Evolutionary conservation across 2,888 invertebrate genomes (phyloP), one percentile per base, ranked within the genome.

Genomic region (Hyposoter didymator): DNA sequence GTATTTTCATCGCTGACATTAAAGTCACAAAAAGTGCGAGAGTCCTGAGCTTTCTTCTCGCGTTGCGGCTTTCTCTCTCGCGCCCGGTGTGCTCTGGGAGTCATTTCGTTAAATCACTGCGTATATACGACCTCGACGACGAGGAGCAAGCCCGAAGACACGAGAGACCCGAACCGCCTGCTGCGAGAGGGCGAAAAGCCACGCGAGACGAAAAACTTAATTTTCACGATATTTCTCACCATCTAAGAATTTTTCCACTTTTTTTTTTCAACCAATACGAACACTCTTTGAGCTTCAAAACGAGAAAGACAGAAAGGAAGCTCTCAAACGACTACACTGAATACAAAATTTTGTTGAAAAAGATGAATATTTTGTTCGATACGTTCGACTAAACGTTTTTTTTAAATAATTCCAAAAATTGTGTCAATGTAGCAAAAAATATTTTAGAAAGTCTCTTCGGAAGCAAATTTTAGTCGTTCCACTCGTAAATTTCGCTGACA

Each of bases 1-100:
- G 85, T 82, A 74, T 85, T 82, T 82, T 85, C 80, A 73, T 64
- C 69, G 67, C 47, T 45, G 28, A 67, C 82, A 69, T 85, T 85
- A 82, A 69, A 78, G 78, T 78, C 64, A 74, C 6, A 66, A 73
- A 82, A 82, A 49, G 70, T 74, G 39, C 7, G 28, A 28, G 74
- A 64, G 6, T 32, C 59, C 8, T 35, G 45, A 19, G 66, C 66
- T 28, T 47, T 62, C 32, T 32, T 69, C 49, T 59, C 22, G 6
- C 55, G 28, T 8, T 43, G 52, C 55, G 43, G 67, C n/a, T 62
- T 32, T 70, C 66, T 19, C 66, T 19, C 52, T 76, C 39, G 39
- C 66, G 19, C 45, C 14, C 14, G 17, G 64, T 35, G 35, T 45
- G 52, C 55, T 52, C 69, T 81, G 67, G 81, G 84, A 84, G 73